A percentile compares a stretch with the other conserved stretches of the same genome.
These are phyloP conservation scores for Casuarius casuarius DNA, from an alignment of 2,113 vertebrate species.

Conservation along the genomic window DNA sequence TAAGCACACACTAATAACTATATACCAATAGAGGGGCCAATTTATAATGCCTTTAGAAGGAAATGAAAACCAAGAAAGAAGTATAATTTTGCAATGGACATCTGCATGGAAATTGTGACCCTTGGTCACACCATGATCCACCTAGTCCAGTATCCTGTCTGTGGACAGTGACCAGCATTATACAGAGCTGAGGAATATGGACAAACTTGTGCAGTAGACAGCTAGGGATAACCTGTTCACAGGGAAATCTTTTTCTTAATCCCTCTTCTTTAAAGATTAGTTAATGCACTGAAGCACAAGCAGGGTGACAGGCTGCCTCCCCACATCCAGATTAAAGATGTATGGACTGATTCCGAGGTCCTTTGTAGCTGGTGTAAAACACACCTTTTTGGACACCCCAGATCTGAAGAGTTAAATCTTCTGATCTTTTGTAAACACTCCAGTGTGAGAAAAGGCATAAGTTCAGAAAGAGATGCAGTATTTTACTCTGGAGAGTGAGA, in stretches of 20 bases:
- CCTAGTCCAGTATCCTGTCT: neutral
- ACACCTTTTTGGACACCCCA: neutral
- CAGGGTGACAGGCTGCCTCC: neutral
- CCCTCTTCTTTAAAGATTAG: slow-evolving; percentile 44
- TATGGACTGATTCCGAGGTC: neutral
- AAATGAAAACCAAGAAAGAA: neutral
- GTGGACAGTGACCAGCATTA: neutral
- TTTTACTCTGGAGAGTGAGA: neutral
- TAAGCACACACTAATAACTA: neutral
- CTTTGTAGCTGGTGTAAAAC: neutral
- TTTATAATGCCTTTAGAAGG: neutral
- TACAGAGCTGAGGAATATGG: neutral
- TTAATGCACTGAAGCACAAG: slow-evolving; percentile 39
- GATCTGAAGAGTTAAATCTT: neutral
- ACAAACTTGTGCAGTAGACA: neutral
- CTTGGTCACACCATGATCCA: neutral
- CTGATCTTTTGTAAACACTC: neutral
- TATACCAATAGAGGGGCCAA: neutral
- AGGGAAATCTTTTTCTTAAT: slow-evolving; percentile 40
- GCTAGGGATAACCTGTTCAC: neutral
- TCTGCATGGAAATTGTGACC: neutral
- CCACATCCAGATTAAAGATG: neutral
- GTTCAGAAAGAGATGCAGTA: neutral
- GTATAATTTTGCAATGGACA: neutral
- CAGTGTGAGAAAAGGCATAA: neutral